phyloP scores from a whole-genome alignment of 2,113 vertebrate genomes.

The Chelonoidis abingdonii region DNA sequence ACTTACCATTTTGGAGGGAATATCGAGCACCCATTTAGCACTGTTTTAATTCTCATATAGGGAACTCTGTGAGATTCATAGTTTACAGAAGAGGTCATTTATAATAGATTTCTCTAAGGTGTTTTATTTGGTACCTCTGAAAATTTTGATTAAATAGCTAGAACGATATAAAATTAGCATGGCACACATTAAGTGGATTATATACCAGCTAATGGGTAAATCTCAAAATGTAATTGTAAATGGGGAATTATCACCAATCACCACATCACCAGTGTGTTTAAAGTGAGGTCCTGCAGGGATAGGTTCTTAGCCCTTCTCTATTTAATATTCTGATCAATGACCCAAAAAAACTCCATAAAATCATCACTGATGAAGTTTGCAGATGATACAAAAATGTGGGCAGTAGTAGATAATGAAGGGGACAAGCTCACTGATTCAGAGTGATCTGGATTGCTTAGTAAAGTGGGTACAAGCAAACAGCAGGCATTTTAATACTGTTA shows the following conservation, averaged over 20 bases:
- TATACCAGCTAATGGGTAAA: not conserved
- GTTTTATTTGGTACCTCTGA: not conserved
- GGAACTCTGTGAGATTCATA: constrained; percentile 8
- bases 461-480: too few species aligned
- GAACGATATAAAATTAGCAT: not conserved
- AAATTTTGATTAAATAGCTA: not conserved
- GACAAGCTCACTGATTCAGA: not conserved
- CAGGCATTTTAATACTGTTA: not conserved
- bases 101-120: not conserved
- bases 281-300: not conserved
- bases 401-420: not conserved
- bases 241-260: not conserved
- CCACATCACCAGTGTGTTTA: too few species aligned
- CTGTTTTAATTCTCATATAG: constrained; percentile 53
- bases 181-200: not conserved
- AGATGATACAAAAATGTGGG: not conserved
- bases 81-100: not conserved
- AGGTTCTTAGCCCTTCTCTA: too few species aligned
- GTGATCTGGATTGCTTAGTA: not conserved
- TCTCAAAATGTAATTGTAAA: not conserved
- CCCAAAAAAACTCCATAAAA: not conserved
- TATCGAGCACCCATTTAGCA: constrained; percentile 38
- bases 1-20: constrained; percentile 37
- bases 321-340: not conserved
- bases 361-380: not conserved